Base-by-base conservation (phyloP, 1,140 invertebrate species). In the Macrobrachium nipponense region DNA sequence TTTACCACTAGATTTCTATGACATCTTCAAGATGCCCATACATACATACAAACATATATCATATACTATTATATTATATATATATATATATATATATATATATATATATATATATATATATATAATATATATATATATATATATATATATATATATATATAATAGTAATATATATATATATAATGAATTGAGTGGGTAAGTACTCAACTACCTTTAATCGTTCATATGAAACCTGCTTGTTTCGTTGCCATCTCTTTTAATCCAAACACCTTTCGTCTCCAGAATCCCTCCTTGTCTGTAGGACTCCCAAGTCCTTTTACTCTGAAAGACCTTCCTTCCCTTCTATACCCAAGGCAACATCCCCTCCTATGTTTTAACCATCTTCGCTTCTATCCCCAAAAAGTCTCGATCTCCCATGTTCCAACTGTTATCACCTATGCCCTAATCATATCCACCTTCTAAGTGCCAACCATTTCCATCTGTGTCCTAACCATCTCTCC, bases 121-220 rank as follows among this genome's bases (percentile, higher is more conserved):
- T 20, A 68, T 68, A 68, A 68, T 18, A 68, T 68, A 18, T 68
- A 68, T 68, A 68, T 68, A 68, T 68, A 68, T 20, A n/a, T 20
- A 68, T 20, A 68, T 20, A 68, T 20, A 66, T 66, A 66, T 66
- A 66, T 66, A 66, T 66, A 23, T 23, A 66, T 20, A 20, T 23
- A 66, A 7, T 23, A 66, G 5, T 5, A 10, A 51, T 51, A 51
- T 66, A 51, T 51, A 51, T 51, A 51, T 51, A 51, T 2, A 51
- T 51, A 51, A 51, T 51, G 51, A 3, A 6, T 12, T 51, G 51
- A n/a, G n/a, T n/a, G n/a, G n/a, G n/a, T n/a, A n/a, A n/a, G n/a
- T n/a, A n/a, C n/a, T n/a, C n/a, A n/a, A n/a, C n/a, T 51, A 12
- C 12, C 5, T 51, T 51, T 6, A 51, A 51, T 51, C 2, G 8